Evolutionary conservation across 2,888 invertebrate species (phyloP).

Genomic region (Microctonus brassicae): DNA sequence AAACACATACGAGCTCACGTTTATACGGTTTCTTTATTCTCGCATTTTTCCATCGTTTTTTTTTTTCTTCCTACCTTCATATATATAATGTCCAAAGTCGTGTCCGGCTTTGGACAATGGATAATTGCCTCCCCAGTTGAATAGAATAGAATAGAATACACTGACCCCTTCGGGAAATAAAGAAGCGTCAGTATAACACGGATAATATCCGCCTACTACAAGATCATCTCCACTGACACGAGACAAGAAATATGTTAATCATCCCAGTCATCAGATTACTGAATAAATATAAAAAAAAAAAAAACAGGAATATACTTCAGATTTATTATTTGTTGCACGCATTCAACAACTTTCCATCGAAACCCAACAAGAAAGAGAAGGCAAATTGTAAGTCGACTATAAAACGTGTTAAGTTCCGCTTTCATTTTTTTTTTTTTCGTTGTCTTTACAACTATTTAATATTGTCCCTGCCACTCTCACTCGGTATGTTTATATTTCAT

Average conservation of each 20-base stretch:
- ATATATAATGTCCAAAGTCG: not conserved
- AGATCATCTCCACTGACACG: not conserved
- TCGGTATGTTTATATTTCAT: not conserved
- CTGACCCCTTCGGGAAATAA: not conserved
- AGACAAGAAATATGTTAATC: not conserved
- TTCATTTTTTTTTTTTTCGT: slow-evolving; percentile 10
- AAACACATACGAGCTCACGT: not conserved
- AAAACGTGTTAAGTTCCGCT: not conserved
- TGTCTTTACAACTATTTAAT: not conserved
- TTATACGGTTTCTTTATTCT: not conserved
- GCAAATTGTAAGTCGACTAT: not conserved
- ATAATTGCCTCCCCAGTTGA: not conserved
- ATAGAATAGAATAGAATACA: no score
- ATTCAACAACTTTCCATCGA: not conserved
- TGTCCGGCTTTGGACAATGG: not conserved
- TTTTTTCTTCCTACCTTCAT: not conserved
- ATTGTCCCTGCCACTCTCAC: not conserved
- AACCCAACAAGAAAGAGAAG: not conserved
- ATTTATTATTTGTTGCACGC: not conserved
- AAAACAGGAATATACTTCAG: not conserved
- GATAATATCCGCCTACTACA: not conserved
- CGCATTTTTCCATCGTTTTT: not conserved
- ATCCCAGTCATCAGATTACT: not conserved
- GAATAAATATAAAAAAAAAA: not conserved
- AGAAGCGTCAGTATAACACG: not conserved